Conservation (phyloP, 2,888 invertebrate species). For the Helleia helle region DNA sequence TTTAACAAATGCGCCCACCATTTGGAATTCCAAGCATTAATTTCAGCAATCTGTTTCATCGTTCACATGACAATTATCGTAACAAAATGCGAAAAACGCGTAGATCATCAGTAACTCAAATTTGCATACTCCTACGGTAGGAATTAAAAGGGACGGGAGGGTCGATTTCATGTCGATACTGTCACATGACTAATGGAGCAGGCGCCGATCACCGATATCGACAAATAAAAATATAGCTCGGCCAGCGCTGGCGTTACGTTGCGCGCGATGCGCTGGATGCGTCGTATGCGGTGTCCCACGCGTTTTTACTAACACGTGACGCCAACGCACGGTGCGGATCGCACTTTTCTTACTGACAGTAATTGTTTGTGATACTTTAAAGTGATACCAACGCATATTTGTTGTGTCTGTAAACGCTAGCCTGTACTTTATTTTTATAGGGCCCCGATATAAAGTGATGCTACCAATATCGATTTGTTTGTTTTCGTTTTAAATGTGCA, state of each 20-base stretch:
- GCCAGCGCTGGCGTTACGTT: background rate
- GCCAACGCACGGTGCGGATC: constrained; percentile 1
- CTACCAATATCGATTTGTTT: too few species aligned
- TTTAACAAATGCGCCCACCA: constrained; percentile 4
- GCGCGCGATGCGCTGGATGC: too few species aligned
- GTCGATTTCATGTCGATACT: constrained; percentile 66
- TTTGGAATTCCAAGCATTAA: constrained; percentile 4
- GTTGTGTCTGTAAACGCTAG: background rate
- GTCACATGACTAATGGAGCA: constrained; percentile 72
- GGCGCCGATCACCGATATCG: constrained; percentile 70
- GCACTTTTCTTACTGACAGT: background rate
- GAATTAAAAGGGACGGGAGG: constrained; percentile 56
- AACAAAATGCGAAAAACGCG: constrained; percentile 21
- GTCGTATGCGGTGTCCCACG: constrained; percentile 11
- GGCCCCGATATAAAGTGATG: background rate
- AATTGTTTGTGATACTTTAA: background rate
- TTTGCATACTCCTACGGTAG: constrained; percentile 58
- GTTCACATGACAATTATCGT: constrained; percentile 22
- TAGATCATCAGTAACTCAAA: constrained; percentile 58
- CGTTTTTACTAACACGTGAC: constrained; percentile 14
- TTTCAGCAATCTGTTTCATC: constrained; percentile 20
- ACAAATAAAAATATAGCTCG: constrained; percentile 58
- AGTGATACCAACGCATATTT: background rate
- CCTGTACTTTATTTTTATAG: background rate
- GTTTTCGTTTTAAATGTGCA: background rate